phyloP scores from a whole-genome alignment of 2,113 vertebrate genomes.

The Gallinago jamesoni region DNA sequence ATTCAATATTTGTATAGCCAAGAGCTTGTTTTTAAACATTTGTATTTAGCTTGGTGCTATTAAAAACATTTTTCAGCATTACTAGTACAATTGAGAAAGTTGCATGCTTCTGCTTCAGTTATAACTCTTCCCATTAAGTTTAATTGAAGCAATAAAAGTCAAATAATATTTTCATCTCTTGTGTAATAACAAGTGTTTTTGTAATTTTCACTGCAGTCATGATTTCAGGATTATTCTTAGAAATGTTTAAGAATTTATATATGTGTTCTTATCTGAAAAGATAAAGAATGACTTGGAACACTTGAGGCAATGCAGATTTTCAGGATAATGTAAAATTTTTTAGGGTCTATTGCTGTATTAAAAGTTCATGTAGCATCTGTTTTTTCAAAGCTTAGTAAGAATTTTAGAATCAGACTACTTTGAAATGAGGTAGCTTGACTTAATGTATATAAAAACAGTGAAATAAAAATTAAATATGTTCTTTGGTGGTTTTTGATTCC shows the following conservation, averaged over 20 bases:
- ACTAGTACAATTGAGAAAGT: neutral
- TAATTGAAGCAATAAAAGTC: neutral
- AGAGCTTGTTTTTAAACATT: neutral
- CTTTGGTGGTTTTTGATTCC: neutral
- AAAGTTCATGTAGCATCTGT: neutral
- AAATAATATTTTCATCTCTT: neutral
- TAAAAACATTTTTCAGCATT: neutral
- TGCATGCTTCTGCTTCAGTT: neutral
- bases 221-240: neutral
- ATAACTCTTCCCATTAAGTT: neutral
- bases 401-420: neutral
- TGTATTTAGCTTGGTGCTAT: neutral
- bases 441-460: neutral
- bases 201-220: neutral
- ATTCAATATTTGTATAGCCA: neutral
- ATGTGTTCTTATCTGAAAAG: neutral
- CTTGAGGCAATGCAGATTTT: neutral
- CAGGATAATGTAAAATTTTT: neutral
- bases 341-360: neutral
- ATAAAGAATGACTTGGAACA: too few species aligned
- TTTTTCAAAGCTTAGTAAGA: neutral
- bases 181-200: neutral
- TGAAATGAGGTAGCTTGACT: neutral
- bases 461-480: neutral
- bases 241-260: neutral